Base-by-base conservation (phyloP, 2,888 invertebrate genomes). In the Dione juno region DNA sequence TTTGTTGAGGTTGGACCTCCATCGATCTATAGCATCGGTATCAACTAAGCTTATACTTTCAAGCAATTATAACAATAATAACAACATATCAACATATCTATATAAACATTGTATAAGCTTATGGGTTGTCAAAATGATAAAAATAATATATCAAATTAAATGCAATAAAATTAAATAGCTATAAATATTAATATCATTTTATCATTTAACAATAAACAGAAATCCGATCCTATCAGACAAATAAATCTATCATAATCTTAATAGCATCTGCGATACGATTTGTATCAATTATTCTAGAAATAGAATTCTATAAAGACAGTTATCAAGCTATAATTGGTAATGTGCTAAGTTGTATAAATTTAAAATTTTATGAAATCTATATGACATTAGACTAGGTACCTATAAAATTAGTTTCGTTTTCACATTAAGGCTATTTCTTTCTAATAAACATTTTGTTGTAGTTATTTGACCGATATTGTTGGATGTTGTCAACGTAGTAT, bases 211-310 rank as follows among this genome's bases (percentile, higher is more conserved):
- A 70, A 73, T 73, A 73, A 70, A 70, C 66, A 66, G 65, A 70
- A 66, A 69, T 68, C 61, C 43, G 68, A 64, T 70, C 41, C 48
- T 61, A 69, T 74, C 69, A 66, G 63, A 67, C 65, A 67, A 82
- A 85, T 84, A 86, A 86, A 85, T 84, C 82, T 84, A 84, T 77
- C 79, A 75, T 87, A 82, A 90, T 91, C 90, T 90, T 89, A 90
- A 91, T 89, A 88, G 88, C 85, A 90, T 90, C 90, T 85, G 73
- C 74, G 72, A 67, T 70, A 74, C 69, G 50, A 70, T 70, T 75
- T 80, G 78, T 83, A 87, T 85, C 84, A 84, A 88, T 87, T 83
- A 86, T 88, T 86, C 83, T 84, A 70, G 71, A 66, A 74, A 69
- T 81, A 81, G 82, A 77, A 85, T 88, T 89, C 89, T 88, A 90